Conservation (phyloP, 2,113 vertebrate genomes). For the Actenoides lindsayi region DNA sequence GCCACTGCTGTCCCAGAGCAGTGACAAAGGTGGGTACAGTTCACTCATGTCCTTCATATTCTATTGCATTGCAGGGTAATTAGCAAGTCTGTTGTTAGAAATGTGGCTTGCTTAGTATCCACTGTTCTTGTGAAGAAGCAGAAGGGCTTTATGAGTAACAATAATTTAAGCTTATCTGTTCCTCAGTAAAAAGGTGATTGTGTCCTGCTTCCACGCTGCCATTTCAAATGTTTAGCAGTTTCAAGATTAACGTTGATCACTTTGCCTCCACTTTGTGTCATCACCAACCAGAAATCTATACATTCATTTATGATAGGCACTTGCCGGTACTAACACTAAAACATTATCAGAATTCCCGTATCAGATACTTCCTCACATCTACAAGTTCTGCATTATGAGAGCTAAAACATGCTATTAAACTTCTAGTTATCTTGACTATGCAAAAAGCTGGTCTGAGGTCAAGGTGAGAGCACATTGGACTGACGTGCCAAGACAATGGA, state of each 20-base stretch:
- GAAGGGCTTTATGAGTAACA: neutral
- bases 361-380: neutral
- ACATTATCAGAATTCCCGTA: neutral
- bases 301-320: neutral
- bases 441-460: neutral
- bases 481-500: accelerated
- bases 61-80: neutral
- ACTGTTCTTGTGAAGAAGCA: neutral
- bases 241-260: neutral
- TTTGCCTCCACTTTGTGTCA: neutral
- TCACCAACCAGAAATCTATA: neutral
- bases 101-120: neutral
- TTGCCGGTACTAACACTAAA: neutral
- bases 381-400: neutral
- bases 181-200: neutral
- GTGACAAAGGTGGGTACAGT: neutral
- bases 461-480: neutral
- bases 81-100: neutral
- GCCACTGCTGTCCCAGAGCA: neutral
- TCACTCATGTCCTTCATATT: neutral
- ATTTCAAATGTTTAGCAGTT: neutral
- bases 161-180: neutral
- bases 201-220: neutral
- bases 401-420: neutral
- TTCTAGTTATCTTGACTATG: neutral